Evolutionary conservation across 2,797 vertebrate genomes (phyloP).

Genomic region (Synaphobranchus kaupii): DNA sequence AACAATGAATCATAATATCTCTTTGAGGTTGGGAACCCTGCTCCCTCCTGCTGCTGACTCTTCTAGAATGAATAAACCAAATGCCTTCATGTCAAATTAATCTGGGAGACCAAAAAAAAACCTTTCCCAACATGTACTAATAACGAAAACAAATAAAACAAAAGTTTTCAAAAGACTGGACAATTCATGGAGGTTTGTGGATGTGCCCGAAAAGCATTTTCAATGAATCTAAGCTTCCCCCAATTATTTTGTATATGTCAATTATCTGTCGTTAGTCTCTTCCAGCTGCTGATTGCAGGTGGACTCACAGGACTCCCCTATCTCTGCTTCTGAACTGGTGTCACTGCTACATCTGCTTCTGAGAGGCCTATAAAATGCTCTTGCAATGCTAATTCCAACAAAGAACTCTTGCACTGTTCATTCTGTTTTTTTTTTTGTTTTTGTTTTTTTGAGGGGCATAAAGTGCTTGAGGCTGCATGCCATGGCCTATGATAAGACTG

Average conservation of each 20-base stretch:
- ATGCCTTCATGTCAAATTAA: not conserved
- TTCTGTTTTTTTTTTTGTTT: not conserved
- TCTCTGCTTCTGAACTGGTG: not conserved
- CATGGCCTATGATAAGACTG: not conserved
- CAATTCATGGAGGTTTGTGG: not conserved
- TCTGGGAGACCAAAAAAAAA: not conserved
- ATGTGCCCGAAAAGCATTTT: not conserved
- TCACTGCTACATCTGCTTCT: conserved; percentile 5
- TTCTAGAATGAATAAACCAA: not conserved
- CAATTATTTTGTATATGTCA: not conserved
- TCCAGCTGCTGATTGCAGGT: not conserved
- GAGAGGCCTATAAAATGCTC: not conserved
- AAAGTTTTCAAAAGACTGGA: not conserved
- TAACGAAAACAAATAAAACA: not conserved
- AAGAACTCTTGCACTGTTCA: not conserved
- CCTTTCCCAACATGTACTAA: not conserved
- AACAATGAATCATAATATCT: conserved; percentile 17
- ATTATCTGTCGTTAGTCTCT: not conserved
- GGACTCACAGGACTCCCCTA: not conserved
- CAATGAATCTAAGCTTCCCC: not conserved
- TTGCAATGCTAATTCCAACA: not conserved
- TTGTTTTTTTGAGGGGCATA: not conserved
- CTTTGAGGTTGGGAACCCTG: not conserved
- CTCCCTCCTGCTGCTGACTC: not conserved
- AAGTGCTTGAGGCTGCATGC: not conserved